Evolutionary conservation across 2,797 vertebrate genomes (phyloP).

Genomic region (Trichosurus vulpecula): DNA sequence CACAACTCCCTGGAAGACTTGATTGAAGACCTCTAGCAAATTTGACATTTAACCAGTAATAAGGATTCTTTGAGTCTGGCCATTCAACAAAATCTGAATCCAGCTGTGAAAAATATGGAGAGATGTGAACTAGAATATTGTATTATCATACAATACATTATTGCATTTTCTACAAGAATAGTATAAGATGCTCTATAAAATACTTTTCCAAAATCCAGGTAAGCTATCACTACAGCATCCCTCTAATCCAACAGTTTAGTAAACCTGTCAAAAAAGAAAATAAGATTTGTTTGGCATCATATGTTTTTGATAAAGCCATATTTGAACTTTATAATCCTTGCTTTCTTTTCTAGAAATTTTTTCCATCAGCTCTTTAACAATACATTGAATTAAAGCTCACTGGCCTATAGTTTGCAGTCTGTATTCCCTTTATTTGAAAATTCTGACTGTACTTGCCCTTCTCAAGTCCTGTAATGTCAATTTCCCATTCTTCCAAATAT

Average conservation of each 20-base stretch:
- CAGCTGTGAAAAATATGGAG: background rate
- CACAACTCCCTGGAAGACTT: background rate
- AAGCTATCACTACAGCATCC: background rate
- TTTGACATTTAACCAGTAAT: background rate
- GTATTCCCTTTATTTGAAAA: background rate
- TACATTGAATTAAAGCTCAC: background rate
- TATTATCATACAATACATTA: background rate
- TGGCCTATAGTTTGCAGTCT: background rate
- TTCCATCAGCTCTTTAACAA: background rate
- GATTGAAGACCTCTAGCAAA: background rate
- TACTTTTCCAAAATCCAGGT: background rate
- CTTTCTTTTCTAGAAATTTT: background rate
- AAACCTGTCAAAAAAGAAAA: background rate
- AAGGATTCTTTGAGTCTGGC: background rate
- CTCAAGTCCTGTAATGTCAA: background rate
- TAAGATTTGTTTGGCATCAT: background rate
- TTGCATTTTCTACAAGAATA: background rate
- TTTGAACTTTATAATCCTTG: background rate
- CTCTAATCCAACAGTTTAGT: background rate
- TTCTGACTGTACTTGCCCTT: background rate
- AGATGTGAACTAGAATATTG: background rate
- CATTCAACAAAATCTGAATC: background rate
- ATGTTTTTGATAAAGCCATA: background rate
- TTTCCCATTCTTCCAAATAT: background rate
- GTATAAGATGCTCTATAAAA: background rate